phyloP scores from a whole-genome alignment of 2,797 vertebrate species.

The Poecile montanus region DNA sequence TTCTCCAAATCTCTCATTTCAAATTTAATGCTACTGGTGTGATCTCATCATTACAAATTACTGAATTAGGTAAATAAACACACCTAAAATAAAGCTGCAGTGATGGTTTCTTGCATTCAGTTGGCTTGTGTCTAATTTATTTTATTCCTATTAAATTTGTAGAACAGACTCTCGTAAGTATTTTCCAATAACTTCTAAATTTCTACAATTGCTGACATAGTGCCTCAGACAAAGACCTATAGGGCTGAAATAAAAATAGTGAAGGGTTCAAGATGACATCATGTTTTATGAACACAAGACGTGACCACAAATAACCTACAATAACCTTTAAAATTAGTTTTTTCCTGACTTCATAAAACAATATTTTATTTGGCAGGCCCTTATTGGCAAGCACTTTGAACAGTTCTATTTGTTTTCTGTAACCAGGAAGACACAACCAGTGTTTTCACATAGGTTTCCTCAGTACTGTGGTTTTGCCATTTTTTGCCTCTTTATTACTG shows the following conservation, averaged over 20 bases:
- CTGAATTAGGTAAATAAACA: not conserved
- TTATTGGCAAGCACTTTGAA: slow-evolving; percentile 76
- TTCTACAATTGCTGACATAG: slow-evolving; percentile 65
- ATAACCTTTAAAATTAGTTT: slow-evolving; percentile 87
- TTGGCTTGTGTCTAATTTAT: slow-evolving; percentile 25
- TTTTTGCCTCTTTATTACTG: slow-evolving; percentile 79
- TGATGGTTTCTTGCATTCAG: slow-evolving; percentile 43
- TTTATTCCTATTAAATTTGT: slow-evolving; percentile 54
- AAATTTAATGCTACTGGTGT: not conserved
- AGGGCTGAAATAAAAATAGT: slow-evolving; percentile 75
- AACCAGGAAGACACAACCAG: slow-evolving; percentile 84
- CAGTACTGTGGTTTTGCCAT: slow-evolving; percentile 77
- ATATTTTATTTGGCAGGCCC: slow-evolving; percentile 84
- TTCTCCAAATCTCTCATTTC: not conserved
- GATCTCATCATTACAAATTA: not conserved
- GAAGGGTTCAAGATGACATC: slow-evolving; percentile 78
- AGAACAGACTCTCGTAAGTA: slow-evolving; percentile 38
- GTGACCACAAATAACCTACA: slow-evolving; percentile 85
- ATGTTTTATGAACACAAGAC: slow-evolving; percentile 79
- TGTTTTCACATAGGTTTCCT: slow-evolving; percentile 84
- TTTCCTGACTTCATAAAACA: slow-evolving; percentile 86
- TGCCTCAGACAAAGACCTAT: slow-evolving; percentile 74
- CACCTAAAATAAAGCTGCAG: slow-evolving; percentile 25
- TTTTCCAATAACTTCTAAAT: slow-evolving; percentile 64
- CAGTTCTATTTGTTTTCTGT: slow-evolving; percentile 85